Evolutionary conservation across 2,888 invertebrate species (phyloP), one percentile per base, ranked within the genome.

Genomic region (Synergus laeviventris): DNA sequence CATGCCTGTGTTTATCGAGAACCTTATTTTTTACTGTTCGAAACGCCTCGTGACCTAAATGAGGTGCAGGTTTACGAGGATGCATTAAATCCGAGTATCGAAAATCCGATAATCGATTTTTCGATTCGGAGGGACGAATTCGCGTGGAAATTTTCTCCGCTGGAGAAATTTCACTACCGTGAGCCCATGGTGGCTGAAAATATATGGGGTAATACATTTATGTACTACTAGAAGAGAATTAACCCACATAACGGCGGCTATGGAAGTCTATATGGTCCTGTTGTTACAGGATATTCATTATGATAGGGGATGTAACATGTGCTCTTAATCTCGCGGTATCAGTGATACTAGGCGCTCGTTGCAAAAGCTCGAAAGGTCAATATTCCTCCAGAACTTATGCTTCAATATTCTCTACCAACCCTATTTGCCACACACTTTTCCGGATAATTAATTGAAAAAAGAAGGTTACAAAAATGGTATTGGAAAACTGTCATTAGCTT

Each of bases 241-340:
- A 85, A 85, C 84, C 83, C 79, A 81, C 81, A 83, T 79, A 79
- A 82, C 81, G 78, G 79, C 76, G 78, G 56, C 78, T 76, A 64
- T 61, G 61, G 75, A 78, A 78, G 76, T 79, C 78, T 77, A 80
- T 77, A 79, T 78, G 76, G 76, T 78, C 78, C 75, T 80, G 84
- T 82, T 82, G 79, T 76, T 76, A 79, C 83, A 83, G 79, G 79
- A 78, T 80, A 77, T 79, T 78, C 81, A 81, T 81, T 86, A 83
- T 81, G 81, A 82, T 81, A 82, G 76, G 81, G 80, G 81, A 83
- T 83, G 89, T 89, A 90, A 88, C 89, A 89, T 86, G 88, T 89
- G 89, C 86, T 86, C 83, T 87, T 89, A 89, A 89, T 89, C 89
- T 89, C 84, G 77, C 86, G 84, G 85, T 89, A 89, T 89, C 89